These are phyloP conservation scores for Pyrrhura leucotis DNA, from an alignment of 2,797 vertebrate genomes.

Conservation along the genomic window DNA sequence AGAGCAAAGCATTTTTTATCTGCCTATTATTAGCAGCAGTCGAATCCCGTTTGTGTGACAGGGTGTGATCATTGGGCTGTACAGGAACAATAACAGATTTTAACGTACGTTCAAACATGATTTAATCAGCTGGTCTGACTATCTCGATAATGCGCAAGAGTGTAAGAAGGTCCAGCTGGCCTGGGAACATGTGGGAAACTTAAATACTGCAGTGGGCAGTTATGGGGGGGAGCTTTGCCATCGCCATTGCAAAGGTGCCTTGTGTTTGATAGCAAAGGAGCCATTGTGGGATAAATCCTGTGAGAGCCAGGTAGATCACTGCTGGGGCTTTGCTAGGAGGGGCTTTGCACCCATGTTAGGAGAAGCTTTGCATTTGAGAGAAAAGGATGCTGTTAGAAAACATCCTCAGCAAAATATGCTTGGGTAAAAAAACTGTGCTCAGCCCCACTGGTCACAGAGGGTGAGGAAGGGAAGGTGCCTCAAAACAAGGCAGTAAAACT, in stretches of 20 bases:
- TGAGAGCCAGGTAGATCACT: neutral
- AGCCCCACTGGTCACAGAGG: fast-evolving
- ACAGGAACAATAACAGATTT: constrained; percentile 31
- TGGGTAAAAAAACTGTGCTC: neutral
- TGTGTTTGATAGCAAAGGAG: neutral
- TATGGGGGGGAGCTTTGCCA: neutral
- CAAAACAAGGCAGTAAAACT: constrained; percentile 76
- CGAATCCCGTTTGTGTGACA: constrained; percentile 20
- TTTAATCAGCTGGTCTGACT: constrained; percentile 50
- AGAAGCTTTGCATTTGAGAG: neutral
- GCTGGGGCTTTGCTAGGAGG: neutral
- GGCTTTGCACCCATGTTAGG: neutral
- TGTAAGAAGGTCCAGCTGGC: constrained; percentile 63
- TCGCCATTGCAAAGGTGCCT: neutral
- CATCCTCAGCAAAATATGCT: fast-evolving
- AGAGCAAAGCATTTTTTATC: constrained; percentile 35
- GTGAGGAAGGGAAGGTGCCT: constrained; percentile 68
- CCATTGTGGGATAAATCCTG: neutral
- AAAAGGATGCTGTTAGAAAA: neutral
- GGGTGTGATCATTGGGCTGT: neutral
- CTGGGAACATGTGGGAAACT: constrained; percentile 23
- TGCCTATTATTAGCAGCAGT: constrained; percentile 74
- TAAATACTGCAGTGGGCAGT: neutral
- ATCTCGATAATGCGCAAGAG: neutral
- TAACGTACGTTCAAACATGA: constrained; percentile 37